Evolutionary conservation across 2,113 vertebrate genomes (phyloP).

Genomic region (Varanus komodoensis): DNA sequence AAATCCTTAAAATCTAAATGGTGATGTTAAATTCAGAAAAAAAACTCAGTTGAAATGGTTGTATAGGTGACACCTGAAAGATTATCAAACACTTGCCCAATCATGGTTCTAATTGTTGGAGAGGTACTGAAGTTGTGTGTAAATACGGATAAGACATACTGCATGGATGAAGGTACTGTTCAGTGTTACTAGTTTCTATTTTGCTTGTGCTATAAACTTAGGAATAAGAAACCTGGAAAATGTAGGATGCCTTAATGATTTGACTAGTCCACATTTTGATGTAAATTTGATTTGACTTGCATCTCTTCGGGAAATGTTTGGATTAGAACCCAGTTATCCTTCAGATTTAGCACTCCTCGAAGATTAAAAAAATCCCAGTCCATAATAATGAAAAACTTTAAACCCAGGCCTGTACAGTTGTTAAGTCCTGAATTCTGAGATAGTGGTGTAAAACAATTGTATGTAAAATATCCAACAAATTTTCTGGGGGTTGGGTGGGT

Average conservation of each 20-base stretch:
- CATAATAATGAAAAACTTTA: not conserved
- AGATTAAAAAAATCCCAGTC: no score
- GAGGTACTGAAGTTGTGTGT: not conserved
- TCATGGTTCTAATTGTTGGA: not conserved
- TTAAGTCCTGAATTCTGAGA: conserved; percentile 16
- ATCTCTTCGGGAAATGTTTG: not conserved
- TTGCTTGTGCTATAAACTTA: no score
- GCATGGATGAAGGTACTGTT: no score
- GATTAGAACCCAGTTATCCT: not conserved
- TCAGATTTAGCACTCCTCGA: not conserved
- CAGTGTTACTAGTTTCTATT: no score
- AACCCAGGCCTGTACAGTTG: not conserved
- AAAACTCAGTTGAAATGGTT: not conserved
- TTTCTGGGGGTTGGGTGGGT: not conserved
- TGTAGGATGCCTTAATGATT: not conserved
- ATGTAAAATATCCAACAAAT: not conserved
- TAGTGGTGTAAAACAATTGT: not conserved
- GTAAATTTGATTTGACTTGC: not conserved
- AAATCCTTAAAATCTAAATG: conserved; percentile 10
- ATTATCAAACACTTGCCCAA: not conserved
- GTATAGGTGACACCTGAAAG: not conserved
- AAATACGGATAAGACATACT: no score
- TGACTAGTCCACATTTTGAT: not conserved
- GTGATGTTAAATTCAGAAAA: conserved; percentile 33
- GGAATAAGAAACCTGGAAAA: not conserved